phyloP scores from a whole-genome alignment of 2,888 invertebrate species.

The Melieria crassipennis region DNA sequence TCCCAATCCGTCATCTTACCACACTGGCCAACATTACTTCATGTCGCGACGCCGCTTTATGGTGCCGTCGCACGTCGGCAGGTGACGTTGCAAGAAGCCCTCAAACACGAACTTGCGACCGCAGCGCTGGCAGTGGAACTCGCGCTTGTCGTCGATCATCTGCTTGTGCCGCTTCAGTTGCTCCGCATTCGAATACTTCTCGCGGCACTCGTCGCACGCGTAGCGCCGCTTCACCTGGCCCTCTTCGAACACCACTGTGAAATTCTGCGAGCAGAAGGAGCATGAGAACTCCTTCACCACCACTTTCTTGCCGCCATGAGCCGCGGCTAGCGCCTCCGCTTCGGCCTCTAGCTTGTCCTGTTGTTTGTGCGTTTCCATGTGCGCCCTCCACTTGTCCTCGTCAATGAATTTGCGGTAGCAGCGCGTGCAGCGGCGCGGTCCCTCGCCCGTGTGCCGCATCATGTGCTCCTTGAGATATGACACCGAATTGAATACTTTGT shows the following conservation, averaged over 20 bases:
- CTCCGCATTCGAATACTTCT: slow-evolving; percentile 64
- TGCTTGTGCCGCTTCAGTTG: slow-evolving; percentile 61
- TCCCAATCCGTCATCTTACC: no score
- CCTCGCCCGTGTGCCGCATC: slow-evolving; percentile 63
- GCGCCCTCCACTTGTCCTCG: slow-evolving; percentile 58
- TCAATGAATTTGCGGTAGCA: slow-evolving; percentile 65
- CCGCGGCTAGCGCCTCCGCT: slow-evolving; percentile 53
- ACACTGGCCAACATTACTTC: slow-evolving; percentile 48
- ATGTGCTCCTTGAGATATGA: slow-evolving; percentile 64
- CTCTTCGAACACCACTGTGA: slow-evolving; percentile 64
- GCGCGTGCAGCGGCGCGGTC: slow-evolving; percentile 61
- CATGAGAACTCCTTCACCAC: slow-evolving; percentile 63
- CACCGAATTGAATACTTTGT: slow-evolving; percentile 64
- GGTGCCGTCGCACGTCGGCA: slow-evolving; percentile 64
- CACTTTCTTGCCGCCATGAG: slow-evolving; percentile 61
- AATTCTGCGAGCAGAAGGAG: slow-evolving; percentile 61
- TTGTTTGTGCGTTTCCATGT: slow-evolving; percentile 61
- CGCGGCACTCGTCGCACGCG: slow-evolving; percentile 63
- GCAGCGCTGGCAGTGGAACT: slow-evolving; percentile 62
- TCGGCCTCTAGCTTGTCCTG: slow-evolving; percentile 63
- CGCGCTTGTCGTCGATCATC: slow-evolving; percentile 63
- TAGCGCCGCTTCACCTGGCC: slow-evolving; percentile 64
- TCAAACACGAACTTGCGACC: slow-evolving; percentile 65
- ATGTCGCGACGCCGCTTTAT: slow-evolving; percentile 63
- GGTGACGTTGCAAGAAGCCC: slow-evolving; percentile 63